Percentiles rank a stretch among this genome's conserved stretches.
Evolutionary conservation across 2,888 invertebrate species (phyloP).

Genomic region (Lathronympha strigana): DNA sequence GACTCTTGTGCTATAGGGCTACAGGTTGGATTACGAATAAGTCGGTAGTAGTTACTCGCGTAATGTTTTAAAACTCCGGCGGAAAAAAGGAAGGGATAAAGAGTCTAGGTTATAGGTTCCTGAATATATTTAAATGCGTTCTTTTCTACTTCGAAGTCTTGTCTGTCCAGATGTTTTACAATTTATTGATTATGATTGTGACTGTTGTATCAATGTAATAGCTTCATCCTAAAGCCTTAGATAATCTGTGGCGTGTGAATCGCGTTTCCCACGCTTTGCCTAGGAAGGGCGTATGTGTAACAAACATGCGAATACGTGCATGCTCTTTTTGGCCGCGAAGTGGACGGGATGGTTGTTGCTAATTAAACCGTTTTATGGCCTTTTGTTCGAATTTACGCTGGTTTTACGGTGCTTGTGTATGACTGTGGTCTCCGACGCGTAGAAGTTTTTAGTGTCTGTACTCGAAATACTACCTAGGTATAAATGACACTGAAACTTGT

Average conservation of each 20-base stretch:
- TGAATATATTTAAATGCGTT: too few species aligned
- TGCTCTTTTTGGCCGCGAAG: slow-evolving; percentile 1
- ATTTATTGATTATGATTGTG: too few species aligned
- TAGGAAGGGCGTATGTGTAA: slow-evolving; percentile 3
- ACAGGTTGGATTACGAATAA: too few species aligned
- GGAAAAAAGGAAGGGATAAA: too few species aligned
- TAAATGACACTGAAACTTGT: too few species aligned
- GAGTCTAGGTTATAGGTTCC: too few species aligned
- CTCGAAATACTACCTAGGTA: neutral
- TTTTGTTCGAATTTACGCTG: slow-evolving; percentile 52
- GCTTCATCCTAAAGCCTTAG: neutral
- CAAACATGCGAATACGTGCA: neutral
- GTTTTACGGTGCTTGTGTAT: slow-evolving; percentile 31
- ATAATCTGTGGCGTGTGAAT: slow-evolving; percentile 1
- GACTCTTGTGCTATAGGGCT: too few species aligned
- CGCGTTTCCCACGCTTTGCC: neutral
- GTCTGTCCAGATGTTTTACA: too few species aligned
- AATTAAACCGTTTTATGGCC: slow-evolving; percentile 61
- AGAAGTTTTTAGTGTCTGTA: slow-evolving; percentile 43
- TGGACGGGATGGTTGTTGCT: slow-evolving; percentile 47
- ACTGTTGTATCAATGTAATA: too few species aligned
- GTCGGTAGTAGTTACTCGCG: too few species aligned
- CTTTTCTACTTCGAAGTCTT: too few species aligned
- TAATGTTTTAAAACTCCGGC: too few species aligned
- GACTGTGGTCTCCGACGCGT: neutral